phyloP scores from a whole-genome alignment of 1,140 invertebrate species.

The Halesus radiatus region DNA sequence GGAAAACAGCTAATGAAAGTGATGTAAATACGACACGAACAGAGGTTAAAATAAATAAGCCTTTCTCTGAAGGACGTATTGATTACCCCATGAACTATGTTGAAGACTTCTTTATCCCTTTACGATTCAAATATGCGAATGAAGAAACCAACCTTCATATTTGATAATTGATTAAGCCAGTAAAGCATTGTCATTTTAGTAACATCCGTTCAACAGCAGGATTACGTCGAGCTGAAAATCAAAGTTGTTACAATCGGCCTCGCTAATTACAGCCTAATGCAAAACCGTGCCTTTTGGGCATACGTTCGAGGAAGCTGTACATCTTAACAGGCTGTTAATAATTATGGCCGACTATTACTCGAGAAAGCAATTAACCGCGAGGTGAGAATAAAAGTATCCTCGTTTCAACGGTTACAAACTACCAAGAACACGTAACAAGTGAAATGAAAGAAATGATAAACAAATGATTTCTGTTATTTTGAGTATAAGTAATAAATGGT shows the following conservation, averaged over 20 bases:
- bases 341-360: not conserved
- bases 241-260: not conserved
- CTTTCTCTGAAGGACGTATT: too few relatives aligned
- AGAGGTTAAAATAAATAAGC: too few relatives aligned
- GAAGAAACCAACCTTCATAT: too few relatives aligned
- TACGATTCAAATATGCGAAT: too few relatives aligned
- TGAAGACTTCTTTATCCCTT: too few relatives aligned
- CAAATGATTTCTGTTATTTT: not conserved
- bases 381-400: too few relatives aligned
- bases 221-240: not conserved
- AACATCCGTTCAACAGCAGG: not conserved
- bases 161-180: too few relatives aligned
- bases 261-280: conserved; percentile 1
- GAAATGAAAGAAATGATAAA: not conserved
- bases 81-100: too few relatives aligned
- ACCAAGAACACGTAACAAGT: not conserved
- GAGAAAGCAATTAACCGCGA: too few relatives aligned
- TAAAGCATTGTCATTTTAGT: too few relatives aligned
- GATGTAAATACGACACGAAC: too few relatives aligned
- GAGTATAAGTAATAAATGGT: not conserved
- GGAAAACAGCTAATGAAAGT: too few relatives aligned
- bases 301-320: not conserved
- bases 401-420: not conserved
- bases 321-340: conserved; percentile 1
- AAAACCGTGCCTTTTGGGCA: not conserved